These are phyloP conservation scores for Coccyzus lansbergi DNA, from an alignment of 2,797 vertebrate genomes.

Conservation along the genomic window DNA sequence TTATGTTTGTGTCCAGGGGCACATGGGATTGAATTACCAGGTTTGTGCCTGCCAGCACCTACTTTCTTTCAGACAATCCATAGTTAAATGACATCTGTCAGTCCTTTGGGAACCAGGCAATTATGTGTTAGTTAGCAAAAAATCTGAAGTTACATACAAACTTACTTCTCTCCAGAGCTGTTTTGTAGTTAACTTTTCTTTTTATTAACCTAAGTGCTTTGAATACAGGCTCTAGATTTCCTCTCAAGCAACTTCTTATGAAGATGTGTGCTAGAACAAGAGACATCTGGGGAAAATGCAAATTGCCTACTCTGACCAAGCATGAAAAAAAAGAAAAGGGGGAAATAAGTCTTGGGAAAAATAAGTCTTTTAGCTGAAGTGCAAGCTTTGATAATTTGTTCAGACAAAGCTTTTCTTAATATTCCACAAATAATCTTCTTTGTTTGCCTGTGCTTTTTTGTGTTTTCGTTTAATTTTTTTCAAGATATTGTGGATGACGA, in stretches of 20 bases:
- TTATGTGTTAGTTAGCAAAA: constrained; percentile 9
- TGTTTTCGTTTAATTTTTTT: background rate
- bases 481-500: background rate
- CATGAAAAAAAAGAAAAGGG: background rate
- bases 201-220: background rate
- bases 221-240: background rate
- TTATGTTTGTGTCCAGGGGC: background rate
- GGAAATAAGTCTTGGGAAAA: background rate
- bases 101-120: background rate
- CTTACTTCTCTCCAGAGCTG: background rate
- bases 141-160: background rate
- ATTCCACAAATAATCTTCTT: background rate
- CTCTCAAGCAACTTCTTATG: background rate
- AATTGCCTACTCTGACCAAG: background rate
- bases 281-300: background rate
- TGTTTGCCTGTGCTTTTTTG: background rate
- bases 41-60: background rate
- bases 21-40: background rate
- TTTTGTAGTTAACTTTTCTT: background rate
- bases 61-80: background rate
- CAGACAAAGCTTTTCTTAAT: background rate
- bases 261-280: background rate
- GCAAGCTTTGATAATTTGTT: background rate
- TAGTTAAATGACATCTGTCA: background rate
- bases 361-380: background rate